Evolutionary conservation across 2,113 vertebrate species (phyloP), one percentile per base, ranked within the genome.

Genomic region (Gobio gobio): DNA sequence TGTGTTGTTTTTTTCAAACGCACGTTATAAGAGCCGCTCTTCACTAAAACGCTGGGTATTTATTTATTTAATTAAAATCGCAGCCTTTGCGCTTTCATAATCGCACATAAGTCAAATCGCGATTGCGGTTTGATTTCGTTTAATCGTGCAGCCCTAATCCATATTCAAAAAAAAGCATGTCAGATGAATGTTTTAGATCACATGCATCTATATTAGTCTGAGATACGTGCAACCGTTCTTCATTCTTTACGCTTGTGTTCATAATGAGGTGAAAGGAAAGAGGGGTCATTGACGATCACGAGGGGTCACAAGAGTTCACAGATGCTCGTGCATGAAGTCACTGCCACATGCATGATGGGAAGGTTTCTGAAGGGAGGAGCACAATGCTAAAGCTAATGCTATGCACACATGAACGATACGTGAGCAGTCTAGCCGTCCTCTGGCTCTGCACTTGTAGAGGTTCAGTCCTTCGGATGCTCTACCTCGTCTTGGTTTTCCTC

Each of bases 401-500:
- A 56, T 0, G 54, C 36, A 70, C 6, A 29, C 66, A 26, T 33
- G 26, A 26, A 63, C 20, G 22, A 24, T 16, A 68, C 7, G 64
- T 33, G 6, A 66, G 2, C 14, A 16, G 3, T 66, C 16, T 10
- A 26, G 56, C 7, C 40, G 5, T 47, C 18, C 4, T 70, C 33
- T 68, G 89, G 88, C 91, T 93, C 90, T 94, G 88, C 54, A 56
- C 6, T 8, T 56, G 54, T 4, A 3, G 2, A 18, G 8, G 54
- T 56, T 56, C 59, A 29, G 56, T 14, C 78, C 82, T 58, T 5
- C 5, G 22, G 61, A 16, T 82, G 72, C 29, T 73, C 96, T 97
- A 97, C 96, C 96, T 97, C 93, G 5, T 95, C 94, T 87, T 94
- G 95, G 85, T 84, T 93, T 85, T 45, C 92, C 89, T 95, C 94